These are phyloP conservation scores for Passer domesticus DNA, from an alignment of 2,113 vertebrate species.

Conservation along the genomic window DNA sequence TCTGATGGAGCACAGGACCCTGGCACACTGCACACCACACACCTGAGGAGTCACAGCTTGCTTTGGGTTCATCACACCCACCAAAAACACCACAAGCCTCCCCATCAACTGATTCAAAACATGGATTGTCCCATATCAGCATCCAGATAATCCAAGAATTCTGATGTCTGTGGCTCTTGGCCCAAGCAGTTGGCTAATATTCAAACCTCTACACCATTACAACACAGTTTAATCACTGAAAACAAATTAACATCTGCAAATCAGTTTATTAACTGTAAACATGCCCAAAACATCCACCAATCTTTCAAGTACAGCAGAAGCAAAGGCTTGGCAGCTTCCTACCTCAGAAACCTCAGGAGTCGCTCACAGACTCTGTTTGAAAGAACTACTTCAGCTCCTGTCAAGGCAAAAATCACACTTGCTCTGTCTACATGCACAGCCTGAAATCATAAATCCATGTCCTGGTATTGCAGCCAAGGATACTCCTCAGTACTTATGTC, in stretches of 20 bases:
- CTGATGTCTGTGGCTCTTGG: neutral
- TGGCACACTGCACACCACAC: neutral
- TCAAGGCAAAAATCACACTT: neutral
- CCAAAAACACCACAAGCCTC: neutral
- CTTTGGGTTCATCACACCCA: neutral
- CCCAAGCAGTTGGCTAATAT: neutral
- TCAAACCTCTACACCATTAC: neutral
- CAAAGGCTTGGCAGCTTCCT: neutral
- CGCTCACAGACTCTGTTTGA: neutral
- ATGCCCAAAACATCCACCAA: neutral
- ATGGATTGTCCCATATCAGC: neutral
- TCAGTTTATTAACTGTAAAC: neutral
- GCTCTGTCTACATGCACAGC: neutral
- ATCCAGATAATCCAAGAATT: neutral
- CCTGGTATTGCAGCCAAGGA: neutral
- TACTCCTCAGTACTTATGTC: neutral
- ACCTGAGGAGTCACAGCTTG: neutral
- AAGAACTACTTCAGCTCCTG: neutral
- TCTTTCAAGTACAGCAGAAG: neutral
- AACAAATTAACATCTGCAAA: neutral
- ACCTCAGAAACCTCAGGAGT: neutral
- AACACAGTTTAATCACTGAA: neutral
- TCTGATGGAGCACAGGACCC: neutral
- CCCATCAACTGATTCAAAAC: neutral
- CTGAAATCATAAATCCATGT: neutral